These are phyloP conservation scores for Alces alces DNA, from an alignment of 2,113 vertebrate genomes.

Conservation along the genomic window DNA sequence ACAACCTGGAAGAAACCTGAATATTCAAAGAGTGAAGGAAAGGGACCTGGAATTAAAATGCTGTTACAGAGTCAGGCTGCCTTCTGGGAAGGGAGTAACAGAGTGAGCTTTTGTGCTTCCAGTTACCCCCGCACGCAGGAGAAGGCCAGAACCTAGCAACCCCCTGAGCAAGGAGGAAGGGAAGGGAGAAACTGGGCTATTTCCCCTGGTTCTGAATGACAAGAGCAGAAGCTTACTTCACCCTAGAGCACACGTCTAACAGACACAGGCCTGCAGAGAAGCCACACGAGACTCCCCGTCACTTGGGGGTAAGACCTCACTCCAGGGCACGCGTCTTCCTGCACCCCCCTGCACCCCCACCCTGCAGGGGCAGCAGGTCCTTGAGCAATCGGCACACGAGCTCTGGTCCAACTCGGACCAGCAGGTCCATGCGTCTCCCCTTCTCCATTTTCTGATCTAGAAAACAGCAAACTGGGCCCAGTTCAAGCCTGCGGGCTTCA, in stretches of 20 bases:
- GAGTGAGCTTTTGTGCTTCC: background rate
- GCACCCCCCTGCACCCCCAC: background rate
- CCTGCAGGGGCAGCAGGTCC: background rate
- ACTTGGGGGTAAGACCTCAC: background rate
- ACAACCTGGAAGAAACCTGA: background rate
- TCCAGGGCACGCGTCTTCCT: background rate
- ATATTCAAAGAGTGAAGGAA: too few relatives aligned
- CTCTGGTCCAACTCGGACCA: background rate
- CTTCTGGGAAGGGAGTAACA: background rate
- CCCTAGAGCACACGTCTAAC: background rate
- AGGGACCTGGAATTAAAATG: background rate
- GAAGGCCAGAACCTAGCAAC: background rate
- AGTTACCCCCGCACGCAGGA: fast-evolving
- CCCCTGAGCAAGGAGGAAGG: background rate
- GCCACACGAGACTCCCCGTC: background rate
- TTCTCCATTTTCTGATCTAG: background rate
- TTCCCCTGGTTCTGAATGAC: background rate
- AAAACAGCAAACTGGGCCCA: background rate
- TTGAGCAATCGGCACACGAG: background rate
- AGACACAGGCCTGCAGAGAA: background rate
- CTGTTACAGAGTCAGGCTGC: background rate
- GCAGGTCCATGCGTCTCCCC: background rate
- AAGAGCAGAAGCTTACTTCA: too few relatives aligned
- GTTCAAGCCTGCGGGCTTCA: background rate
- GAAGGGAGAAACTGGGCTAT: background rate